Evolutionary conservation across 1,140 invertebrate species (phyloP).

Genomic region (Saxidomus purpurata): DNA sequence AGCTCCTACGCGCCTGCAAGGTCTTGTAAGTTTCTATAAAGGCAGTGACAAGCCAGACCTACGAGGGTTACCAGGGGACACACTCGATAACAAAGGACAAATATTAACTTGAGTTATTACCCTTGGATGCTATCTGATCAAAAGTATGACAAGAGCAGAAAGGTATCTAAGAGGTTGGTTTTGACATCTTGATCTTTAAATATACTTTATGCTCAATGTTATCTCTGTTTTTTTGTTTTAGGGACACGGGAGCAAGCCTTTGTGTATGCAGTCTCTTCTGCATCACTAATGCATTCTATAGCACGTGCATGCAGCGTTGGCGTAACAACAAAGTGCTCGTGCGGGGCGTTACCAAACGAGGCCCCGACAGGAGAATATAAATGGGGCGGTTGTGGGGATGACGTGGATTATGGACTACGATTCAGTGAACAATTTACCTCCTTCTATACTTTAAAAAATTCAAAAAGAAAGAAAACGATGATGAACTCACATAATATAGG

Average conservation of each 20-base stretch:
- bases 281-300: constrained; percentile 91
- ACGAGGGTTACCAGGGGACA: too few relatives aligned
- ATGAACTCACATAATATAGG: constrained; percentile 91
- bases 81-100: too few relatives aligned
- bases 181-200: too few relatives aligned
- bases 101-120: too few relatives aligned
- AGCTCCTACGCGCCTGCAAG: too few relatives aligned
- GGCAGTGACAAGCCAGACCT: too few relatives aligned
- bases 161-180: too few relatives aligned
- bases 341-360: constrained; percentile 86
- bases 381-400: constrained; percentile 91
- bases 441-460: constrained; percentile 85
- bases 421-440: constrained; percentile 89
- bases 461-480: constrained; percentile 80
- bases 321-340: constrained; percentile 90
- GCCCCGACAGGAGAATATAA: constrained; percentile 88
- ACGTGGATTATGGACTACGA: constrained; percentile 89
- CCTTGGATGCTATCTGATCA: too few relatives aligned
- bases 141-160: too few relatives aligned
- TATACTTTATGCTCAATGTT: too few relatives aligned
- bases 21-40: too few relatives aligned
- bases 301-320: constrained; percentile 91
- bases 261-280: constrained; percentile 91
- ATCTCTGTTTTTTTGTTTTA: constrained; percentile 85
- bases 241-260: constrained; percentile 94